Evolutionary conservation across 2,888 invertebrate genomes (phyloP), one percentile per base, ranked within the genome.

Genomic region (Phalangium opilio): DNA sequence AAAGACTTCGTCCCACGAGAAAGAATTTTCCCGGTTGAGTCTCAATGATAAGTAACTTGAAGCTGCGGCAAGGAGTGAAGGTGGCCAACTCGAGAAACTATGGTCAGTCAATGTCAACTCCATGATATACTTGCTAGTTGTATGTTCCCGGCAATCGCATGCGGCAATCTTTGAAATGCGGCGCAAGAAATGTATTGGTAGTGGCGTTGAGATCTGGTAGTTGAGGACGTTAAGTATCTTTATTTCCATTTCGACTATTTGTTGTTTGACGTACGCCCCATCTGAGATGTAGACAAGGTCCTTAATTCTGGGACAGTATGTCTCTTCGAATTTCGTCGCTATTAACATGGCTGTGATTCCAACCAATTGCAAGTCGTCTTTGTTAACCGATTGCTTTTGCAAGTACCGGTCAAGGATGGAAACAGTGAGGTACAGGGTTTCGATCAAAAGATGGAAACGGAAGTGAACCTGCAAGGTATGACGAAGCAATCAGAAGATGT

Each of bases 241-340:
- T 50, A 74, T 68, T 69, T 96, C 95, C 78, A 89, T 90, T 52
- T 73, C 71, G 41, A 83, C 70, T 35, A 95, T 77, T 58, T 93
- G 83, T 2, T 70, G 62, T 59, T 78, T 81, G 3, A 75, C 75
- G 65, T 85, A 95, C 0, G 87, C 78, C 62, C 83, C 78, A 67
- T 90, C 91, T 8, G 90, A 84, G 45, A 95, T 82, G 63, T 81
- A 87, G 12, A 85, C 81, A 69, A 91, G 91, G 67, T 96, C 95
- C 5, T 69, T 71, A 18, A 90, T 74, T 40, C 84, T 83, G 0
- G 93, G 90, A 1, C 83, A 75, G 61, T 81, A 87, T 61, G 90
- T 81, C 70, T 96, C 96, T 68, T 96, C 95, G 61, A 87, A 93
- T 66, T 96, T 96, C 61, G 83, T 77, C 0, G 95, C 91, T 45